Conservation (phyloP, 2,888 invertebrate genomes). For the Mythimna impura region DNA sequence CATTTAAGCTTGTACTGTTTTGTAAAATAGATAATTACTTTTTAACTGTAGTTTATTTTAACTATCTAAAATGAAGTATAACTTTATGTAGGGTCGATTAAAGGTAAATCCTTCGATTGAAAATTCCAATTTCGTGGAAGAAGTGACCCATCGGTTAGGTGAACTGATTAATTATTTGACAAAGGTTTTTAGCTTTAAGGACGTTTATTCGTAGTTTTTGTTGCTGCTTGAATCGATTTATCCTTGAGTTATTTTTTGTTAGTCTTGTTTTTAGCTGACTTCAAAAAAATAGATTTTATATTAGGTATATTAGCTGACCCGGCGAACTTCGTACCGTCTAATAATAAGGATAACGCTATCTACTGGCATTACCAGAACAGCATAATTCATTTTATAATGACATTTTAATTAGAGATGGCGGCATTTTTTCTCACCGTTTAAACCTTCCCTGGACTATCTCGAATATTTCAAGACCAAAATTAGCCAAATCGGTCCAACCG, state of each 20-base stretch:
- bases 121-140: slow-evolving; percentile 35
- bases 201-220: background rate
- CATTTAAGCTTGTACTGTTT: slow-evolving; percentile 31
- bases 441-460: no score
- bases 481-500: no score
- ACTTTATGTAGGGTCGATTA: slow-evolving; percentile 1
- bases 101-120: slow-evolving; percentile 26
- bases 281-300: no score
- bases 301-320: no score
- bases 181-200: slow-evolving; percentile 9
- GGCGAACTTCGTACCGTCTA: no score
- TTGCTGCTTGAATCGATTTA: slow-evolving; percentile 4
- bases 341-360: no score
- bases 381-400: no score
- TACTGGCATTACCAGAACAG: no score
- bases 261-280: background rate
- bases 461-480: no score
- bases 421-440: no score
- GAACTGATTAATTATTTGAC: slow-evolving; percentile 34
- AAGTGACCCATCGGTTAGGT: slow-evolving; percentile 21
- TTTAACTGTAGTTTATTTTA: slow-evolving; percentile 19
- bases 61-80: slow-evolving; percentile 14
- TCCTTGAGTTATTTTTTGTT: background rate
- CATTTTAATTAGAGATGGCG: no score
- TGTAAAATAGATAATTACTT: slow-evolving; percentile 38